Evolutionary conservation across 2,113 vertebrate species (phyloP).

Genomic region (Podilymbus podiceps): DNA sequence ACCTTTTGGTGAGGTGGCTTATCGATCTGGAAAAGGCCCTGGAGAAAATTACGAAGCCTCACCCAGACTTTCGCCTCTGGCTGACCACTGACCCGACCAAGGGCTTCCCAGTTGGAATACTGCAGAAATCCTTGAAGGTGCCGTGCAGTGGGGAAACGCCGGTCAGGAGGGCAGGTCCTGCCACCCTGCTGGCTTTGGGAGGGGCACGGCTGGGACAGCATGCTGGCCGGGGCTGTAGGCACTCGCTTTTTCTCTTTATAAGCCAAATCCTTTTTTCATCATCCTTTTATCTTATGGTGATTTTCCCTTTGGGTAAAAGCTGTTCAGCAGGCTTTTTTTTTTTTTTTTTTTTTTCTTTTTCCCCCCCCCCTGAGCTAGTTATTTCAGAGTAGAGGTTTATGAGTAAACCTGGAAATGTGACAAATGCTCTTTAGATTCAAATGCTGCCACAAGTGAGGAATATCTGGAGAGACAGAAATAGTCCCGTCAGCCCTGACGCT

Average conservation of each 20-base stretch:
- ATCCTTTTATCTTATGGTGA: background rate
- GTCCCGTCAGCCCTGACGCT: background rate
- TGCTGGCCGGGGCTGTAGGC: background rate
- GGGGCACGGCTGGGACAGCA: background rate
- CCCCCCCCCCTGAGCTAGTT: background rate
- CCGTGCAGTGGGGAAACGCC: background rate
- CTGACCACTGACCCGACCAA: conserved; percentile 90
- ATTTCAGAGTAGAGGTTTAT: background rate
- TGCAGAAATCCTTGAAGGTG: conserved; percentile 95
- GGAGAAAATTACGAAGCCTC: conserved; percentile 84
- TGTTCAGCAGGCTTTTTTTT: background rate
- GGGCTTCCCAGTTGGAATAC: conserved; percentile 91
- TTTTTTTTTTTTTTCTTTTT: background rate
- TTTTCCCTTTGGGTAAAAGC: background rate
- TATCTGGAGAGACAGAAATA: background rate
- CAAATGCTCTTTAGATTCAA: background rate
- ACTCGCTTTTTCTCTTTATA: background rate
- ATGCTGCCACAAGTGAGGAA: background rate
- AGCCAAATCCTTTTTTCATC: background rate
- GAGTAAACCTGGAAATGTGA: background rate
- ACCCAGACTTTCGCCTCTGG: conserved; percentile 92
- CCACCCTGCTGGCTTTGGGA: background rate
- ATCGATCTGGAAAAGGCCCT: conserved; percentile 89
- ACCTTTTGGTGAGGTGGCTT: conserved; percentile 92
- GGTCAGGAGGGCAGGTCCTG: background rate